These are phyloP conservation scores for Sula dactylatra DNA, from an alignment of 2,113 vertebrate genomes.

Conservation along the genomic window DNA sequence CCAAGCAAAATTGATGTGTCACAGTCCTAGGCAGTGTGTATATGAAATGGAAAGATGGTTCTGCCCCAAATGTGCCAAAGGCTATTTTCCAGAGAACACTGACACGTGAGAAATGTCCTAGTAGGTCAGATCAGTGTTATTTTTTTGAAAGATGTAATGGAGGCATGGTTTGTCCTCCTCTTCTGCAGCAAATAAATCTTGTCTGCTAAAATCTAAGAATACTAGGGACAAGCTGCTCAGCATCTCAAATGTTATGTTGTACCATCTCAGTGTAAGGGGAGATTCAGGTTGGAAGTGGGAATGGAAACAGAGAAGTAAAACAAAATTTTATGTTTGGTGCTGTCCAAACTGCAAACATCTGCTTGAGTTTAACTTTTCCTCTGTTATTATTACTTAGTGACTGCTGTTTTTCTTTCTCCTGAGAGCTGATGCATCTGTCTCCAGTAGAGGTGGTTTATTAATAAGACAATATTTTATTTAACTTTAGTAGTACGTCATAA, in stretches of 20 bases:
- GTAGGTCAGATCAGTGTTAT: not conserved
- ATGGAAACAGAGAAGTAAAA: not conserved
- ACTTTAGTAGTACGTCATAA: not conserved
- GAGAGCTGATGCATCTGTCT: not conserved
- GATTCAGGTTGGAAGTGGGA: not conserved
- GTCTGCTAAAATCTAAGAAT: not conserved
- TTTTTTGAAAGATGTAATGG: not conserved
- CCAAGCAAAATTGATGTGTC: not conserved
- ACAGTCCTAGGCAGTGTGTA: not conserved
- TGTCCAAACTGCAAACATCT: not conserved
- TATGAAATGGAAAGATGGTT: not conserved
- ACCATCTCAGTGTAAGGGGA: not conserved
- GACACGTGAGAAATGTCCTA: not conserved
- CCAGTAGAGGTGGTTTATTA: not conserved
- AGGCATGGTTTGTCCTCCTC: not conserved
- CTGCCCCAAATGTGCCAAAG: not conserved
- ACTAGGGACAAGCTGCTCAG: not conserved
- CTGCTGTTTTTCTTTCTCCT: not conserved
- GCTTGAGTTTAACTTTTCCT: not conserved
- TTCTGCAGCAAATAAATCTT: not conserved
- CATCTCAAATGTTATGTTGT: not conserved
- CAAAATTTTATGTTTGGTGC: accelerated
- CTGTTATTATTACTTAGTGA: not conserved
- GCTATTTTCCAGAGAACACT: not conserved
- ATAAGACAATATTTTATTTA: not conserved